Evolutionary conservation across 2,888 invertebrate species (phyloP), one percentile per base, ranked within the genome.

Genomic region (Xylocampa areola): DNA sequence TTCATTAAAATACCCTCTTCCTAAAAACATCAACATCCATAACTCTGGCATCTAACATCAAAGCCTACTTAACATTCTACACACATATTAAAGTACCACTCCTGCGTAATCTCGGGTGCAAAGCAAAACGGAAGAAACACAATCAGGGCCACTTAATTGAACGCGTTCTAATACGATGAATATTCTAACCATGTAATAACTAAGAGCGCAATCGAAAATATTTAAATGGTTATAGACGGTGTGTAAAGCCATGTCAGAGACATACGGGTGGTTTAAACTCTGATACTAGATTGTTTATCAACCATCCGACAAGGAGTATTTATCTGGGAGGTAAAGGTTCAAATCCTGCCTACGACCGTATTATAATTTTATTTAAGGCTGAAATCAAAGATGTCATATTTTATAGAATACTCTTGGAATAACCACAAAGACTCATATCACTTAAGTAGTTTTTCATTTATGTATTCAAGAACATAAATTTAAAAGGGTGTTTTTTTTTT

Each of bases 201-300:
- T 61, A 33, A 44, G 36, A 58, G 43, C 33, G 37, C 40, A 48
- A 59, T 47, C 23, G 52, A 47, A 68, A 64, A 70, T 76, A 77
- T 77, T 77, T 66, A 66, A 74, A 77, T 69, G n/a, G n/a, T n/a
- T n/a, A n/a, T n/a, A n/a, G n/a, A n/a, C n/a, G n/a, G n/a, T n/a
- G n/a, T n/a, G n/a, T n/a, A n/a, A n/a, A n/a, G n/a, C n/a, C n/a
- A n/a, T n/a, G n/a, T n/a, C n/a, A 62, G 64, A 69, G 66, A 71
- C 55, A 33, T 45, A 49, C 39, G 58, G 16, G 8, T 8, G 1
- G 2, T n/a, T n/a, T n/a, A n/a, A n/a, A n/a, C n/a, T n/a, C n/a
- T n/a, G n/a, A n/a, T n/a, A n/a, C n/a, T n/a, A n/a, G n/a, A n/a
- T n/a, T n/a, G n/a, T n/a, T n/a, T n/a, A n/a, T n/a, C n/a, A n/a